Evolutionary conservation across 2,113 vertebrate genomes (phyloP).

Genomic region (Mormyrus iriodes): DNA sequence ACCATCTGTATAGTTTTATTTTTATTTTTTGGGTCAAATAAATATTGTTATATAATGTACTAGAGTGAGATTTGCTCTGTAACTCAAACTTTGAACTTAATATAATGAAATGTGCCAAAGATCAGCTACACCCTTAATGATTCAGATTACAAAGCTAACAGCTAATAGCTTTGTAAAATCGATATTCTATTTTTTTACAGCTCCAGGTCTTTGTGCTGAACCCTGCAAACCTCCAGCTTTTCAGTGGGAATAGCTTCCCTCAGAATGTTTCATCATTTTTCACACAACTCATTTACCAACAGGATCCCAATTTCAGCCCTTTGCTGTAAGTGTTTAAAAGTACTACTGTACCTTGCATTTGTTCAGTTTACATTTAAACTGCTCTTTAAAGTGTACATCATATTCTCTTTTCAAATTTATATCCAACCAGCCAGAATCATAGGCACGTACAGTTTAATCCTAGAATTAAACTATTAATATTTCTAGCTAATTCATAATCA

Average conservation of each 20-base stretch:
- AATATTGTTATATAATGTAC: background rate
- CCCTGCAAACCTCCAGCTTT: conserved; percentile 49
- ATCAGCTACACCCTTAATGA: background rate
- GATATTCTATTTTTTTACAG: conserved; percentile 30
- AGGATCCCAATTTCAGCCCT: conserved; percentile 52
- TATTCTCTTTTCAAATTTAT: background rate
- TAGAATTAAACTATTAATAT: background rate
- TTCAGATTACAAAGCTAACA: background rate
- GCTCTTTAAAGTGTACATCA: background rate
- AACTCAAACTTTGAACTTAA: background rate
- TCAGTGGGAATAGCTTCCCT: conserved; percentile 33
- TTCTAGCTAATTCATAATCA: background rate
- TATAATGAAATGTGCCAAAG: background rate
- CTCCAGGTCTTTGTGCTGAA: conserved; percentile 53
- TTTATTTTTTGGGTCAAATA: background rate
- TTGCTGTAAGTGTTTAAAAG: conserved; percentile 46
- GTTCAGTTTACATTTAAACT: background rate
- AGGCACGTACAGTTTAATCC: background rate
- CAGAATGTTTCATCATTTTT: conserved; percentile 46
- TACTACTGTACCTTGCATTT: background rate
- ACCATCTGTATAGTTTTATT: background rate
- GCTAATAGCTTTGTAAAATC: background rate
- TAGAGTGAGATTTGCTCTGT: background rate
- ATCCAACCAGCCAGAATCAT: background rate
- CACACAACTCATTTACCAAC: conserved; percentile 45